phyloP scores from a whole-genome alignment of 1,140 invertebrate genomes.

The Heterodera carotae region DNA sequence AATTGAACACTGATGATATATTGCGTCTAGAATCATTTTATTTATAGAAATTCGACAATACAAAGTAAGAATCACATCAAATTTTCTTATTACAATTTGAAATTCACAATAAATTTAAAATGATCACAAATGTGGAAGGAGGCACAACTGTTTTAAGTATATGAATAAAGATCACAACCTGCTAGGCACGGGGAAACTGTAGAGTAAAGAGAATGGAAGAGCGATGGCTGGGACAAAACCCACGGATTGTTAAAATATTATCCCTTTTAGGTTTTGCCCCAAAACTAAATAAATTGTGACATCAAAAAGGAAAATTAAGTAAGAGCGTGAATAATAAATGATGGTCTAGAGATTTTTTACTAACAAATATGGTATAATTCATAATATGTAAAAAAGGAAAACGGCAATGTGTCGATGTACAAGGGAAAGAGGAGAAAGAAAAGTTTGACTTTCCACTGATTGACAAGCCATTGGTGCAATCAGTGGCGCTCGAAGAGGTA shows the following conservation, averaged over 20 bases:
- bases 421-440: not conserved
- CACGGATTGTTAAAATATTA: too few relatives aligned
- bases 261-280: too few relatives aligned
- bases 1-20: not conserved
- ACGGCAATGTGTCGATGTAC: not conserved
- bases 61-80: not conserved
- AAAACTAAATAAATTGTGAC: not conserved
- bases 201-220: not conserved
- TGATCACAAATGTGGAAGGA: constrained; percentile 5
- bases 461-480: too few relatives aligned
- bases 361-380: not conserved
- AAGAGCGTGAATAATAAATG: not conserved
- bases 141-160: not conserved
- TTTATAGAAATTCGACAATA: constrained; percentile 13
- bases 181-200: constrained; percentile 5
- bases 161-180: constrained; percentile 11
- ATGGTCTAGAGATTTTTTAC: not conserved
- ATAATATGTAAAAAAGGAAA: not conserved
- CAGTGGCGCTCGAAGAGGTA: too few relatives aligned
- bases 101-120: constrained; percentile 11
- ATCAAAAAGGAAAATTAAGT: not conserved
- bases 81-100: not conserved
- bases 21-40: not conserved
- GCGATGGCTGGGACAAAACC: constrained; percentile 6
- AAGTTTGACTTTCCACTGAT: too few relatives aligned